A percentile compares a stretch with the other conserved stretches of the same genome.
These are phyloP conservation scores for Patiria pectinifera DNA, from an alignment of 53 echinoderm and acorn worm species.

Conservation along the genomic window DNA sequence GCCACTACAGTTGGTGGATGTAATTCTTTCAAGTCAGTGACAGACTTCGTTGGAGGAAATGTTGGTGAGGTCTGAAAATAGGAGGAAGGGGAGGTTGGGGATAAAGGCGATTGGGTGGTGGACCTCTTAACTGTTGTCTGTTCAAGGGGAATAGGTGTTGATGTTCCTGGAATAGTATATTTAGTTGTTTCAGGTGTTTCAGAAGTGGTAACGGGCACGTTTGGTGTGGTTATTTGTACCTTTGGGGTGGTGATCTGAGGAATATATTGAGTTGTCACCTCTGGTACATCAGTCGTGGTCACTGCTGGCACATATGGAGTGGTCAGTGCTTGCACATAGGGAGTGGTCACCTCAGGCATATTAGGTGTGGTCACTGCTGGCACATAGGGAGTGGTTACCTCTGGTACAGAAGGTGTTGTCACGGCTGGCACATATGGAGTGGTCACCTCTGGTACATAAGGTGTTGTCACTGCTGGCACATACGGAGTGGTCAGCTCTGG, in stretches of 20 bases:
- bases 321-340: too few species aligned
- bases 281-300: too few species aligned
- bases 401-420: too few species aligned
- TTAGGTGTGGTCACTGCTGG: too few species aligned
- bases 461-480: too few species aligned
- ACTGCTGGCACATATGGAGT: too few species aligned
- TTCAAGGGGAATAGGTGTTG: not conserved
- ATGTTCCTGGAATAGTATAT: not conserved
- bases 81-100: not conserved
- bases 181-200: not conserved
- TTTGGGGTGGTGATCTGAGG: not conserved
- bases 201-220: not conserved
- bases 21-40: conserved; percentile 13
- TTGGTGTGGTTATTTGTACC: not conserved
- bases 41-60: conserved; percentile 17
- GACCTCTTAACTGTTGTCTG: conserved; percentile 22
- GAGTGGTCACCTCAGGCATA: too few species aligned
- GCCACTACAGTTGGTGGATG: not conserved
- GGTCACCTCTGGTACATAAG: too few species aligned
- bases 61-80: conserved; percentile 24
- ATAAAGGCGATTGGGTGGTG: not conserved
- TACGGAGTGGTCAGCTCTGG: too few species aligned
- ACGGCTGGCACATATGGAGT: too few species aligned
- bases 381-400: too few species aligned
- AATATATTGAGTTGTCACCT: too few species aligned